Base-by-base conservation (phyloP, 2,888 invertebrate genomes). In the Tromatobia lineatoria region DNA sequence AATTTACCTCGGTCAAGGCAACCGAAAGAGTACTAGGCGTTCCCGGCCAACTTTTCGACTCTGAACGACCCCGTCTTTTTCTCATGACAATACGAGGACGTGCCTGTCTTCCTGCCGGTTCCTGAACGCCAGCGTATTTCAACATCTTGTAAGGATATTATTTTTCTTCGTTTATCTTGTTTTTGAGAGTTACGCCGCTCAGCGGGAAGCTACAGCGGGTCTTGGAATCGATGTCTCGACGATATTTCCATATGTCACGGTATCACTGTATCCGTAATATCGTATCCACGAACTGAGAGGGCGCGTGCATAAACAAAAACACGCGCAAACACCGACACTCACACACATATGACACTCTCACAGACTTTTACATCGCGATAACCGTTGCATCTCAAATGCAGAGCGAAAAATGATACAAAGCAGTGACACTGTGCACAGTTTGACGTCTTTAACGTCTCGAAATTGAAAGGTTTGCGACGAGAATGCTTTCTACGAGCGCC, bases 11-110 rank as follows among this genome's bases (percentile, higher is more conserved):
- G 69, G 91, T 88, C 8, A 92, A 92, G 42, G 90, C 89, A 57
- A 92, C 85, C 70, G 93, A 93, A 34, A 92, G 86, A 29, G 92
- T 91, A 52, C 86, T 90, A 11, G 93, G 93, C 8, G 93, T 93
- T 8, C 93, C 92, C 61, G 93, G 93, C 93, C 93, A 93, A 86
- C 93, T 93, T 87, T 91, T 92, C 50, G 93, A 92, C 73, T 91
- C 89, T 52, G 93, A 93, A 52, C 93, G 91, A 77, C 93, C 93
- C 79, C 91, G 91, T 82, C 89, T 92, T 85, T 89, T 90, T 67
- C 93, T 91, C 86, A 90, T 88, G 61, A 88, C 86, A 83, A 91
- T 88, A 80, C 91, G 91, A 80, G 90, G 87, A 77, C 91, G 90
- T 20, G 88, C 91, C 64, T 81, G 88, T 69, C 91, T 89, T 86